Evolutionary conservation across 2,113 vertebrate species (phyloP).

Genomic region (Lasiurus cinereus): DNA sequence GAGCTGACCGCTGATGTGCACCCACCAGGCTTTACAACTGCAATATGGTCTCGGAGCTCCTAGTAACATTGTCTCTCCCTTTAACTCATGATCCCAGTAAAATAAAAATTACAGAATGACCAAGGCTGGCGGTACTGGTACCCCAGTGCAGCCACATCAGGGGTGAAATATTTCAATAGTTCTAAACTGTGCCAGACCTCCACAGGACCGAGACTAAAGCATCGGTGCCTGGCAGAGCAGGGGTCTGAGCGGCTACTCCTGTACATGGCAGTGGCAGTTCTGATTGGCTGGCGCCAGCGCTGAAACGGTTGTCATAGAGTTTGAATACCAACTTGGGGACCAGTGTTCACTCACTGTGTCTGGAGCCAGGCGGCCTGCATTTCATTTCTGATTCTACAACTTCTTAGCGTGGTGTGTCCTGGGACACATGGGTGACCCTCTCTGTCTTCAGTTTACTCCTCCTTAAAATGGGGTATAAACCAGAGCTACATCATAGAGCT

Average conservation of each 20-base stretch:
- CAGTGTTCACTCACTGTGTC: background rate
- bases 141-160: background rate
- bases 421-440: background rate
- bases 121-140: background rate
- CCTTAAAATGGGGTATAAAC: background rate
- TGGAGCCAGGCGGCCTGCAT: background rate
- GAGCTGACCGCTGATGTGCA: accelerated
- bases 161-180: background rate
- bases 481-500: background rate
- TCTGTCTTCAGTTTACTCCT: background rate
- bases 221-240: background rate
- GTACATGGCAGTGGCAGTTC: background rate
- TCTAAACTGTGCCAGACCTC: background rate
- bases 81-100: background rate
- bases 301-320: background rate
- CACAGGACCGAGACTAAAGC: background rate
- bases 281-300: background rate
- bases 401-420: background rate
- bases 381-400: background rate
- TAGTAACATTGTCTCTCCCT: no score
- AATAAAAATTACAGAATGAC: background rate
- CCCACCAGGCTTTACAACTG: background rate
- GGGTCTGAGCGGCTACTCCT: background rate
- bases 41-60: background rate
- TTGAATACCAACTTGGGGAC: background rate